Evolutionary conservation across 35 echinoderm and acorn worm species (phyloP).

Genomic region (Hemicentrotus pulcherrimus): DNA sequence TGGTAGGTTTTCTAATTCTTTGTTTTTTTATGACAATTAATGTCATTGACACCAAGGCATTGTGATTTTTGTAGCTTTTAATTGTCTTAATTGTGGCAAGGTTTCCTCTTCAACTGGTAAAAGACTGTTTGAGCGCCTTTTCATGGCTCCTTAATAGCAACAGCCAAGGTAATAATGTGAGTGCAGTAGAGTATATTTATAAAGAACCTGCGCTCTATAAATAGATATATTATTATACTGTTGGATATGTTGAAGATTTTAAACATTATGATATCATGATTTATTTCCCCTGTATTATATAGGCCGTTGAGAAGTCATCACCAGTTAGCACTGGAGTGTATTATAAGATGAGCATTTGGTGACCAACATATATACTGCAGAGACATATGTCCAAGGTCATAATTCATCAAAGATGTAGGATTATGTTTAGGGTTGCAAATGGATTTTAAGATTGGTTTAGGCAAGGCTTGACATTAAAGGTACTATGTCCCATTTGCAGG

Average conservation of each 20-base stretch:
- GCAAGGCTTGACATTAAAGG: too few species aligned
- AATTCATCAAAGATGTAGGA: background rate
- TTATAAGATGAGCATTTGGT: background rate
- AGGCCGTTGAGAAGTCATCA: background rate
- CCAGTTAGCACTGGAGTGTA: background rate
- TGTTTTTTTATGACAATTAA: background rate
- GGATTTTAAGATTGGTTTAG: background rate
- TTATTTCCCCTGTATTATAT: background rate
- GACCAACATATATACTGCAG: background rate
- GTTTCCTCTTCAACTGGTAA: too few species aligned
- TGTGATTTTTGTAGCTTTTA: background rate
- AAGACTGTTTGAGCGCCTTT: background rate
- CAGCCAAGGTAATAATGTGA: too few species aligned
- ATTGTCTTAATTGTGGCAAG: background rate
- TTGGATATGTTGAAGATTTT: background rate
- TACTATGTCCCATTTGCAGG: too few species aligned
- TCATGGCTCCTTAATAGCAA: background rate
- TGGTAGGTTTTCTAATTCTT: background rate
- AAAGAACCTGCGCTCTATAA: too few species aligned
- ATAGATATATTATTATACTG: too few species aligned
- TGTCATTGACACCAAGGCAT: background rate
- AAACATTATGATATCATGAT: background rate
- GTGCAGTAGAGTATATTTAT: too few species aligned
- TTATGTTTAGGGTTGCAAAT: background rate
- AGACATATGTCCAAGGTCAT: background rate